A percentile compares a stretch with the other conserved stretches of the same genome.
These are phyloP conservation scores for Valencia hispanica DNA, from an alignment of 2,797 vertebrate genomes.

Conservation along the genomic window DNA sequence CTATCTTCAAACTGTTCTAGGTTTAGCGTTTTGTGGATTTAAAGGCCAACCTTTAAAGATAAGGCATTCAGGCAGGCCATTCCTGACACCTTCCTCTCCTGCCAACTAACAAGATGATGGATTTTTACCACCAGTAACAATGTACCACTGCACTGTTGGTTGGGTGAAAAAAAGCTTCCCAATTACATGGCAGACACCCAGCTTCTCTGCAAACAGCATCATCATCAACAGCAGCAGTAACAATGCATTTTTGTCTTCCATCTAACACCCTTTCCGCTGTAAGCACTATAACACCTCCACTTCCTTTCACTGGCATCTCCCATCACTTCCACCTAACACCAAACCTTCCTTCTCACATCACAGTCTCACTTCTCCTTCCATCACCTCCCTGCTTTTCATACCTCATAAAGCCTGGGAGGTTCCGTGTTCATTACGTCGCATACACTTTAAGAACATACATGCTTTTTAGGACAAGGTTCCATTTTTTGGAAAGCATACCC, in stretches of 20 bases:
- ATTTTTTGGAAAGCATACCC: not conserved
- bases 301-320: slow-evolving; percentile 42
- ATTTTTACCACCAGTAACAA: not conserved
- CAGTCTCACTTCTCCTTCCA: slow-evolving; percentile 23
- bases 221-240: slow-evolving; percentile 19
- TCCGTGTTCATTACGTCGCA: not conserved
- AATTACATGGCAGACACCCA: not conserved
- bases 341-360: slow-evolving; percentile 27
- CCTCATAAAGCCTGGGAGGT: not conserved
- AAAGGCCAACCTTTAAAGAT: not conserved
- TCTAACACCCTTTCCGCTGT: slow-evolving; percentile 26
- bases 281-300: slow-evolving; percentile 38
- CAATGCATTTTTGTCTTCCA: slow-evolving; percentile 12
- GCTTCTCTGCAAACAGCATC: slow-evolving; percentile 8
- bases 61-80: not conserved
- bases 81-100: not conserved
- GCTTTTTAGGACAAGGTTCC: not conserved
- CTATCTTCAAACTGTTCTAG: not conserved
- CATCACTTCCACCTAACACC: slow-evolving; percentile 37
- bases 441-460: not conserved
- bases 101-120: not conserved
- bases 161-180: not conserved
- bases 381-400: not conserved
- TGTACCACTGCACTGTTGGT: not conserved
- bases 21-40: not conserved